Conservation (phyloP, 2,888 invertebrate species). For the Pyrrhosoma nymphula region DNA sequence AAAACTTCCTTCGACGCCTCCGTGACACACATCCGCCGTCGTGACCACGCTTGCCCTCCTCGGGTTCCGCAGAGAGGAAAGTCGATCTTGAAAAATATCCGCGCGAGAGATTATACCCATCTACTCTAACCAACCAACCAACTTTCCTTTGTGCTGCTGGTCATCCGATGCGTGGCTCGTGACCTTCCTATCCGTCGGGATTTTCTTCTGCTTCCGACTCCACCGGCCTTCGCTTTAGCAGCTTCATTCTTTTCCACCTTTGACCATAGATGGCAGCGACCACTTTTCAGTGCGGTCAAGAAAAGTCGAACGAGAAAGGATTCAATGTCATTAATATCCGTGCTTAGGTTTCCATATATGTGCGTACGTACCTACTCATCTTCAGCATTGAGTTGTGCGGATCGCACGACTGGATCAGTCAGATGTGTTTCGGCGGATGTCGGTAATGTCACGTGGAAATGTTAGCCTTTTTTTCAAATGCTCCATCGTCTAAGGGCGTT, state of each 20-base stretch:
- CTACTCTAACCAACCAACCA: neutral
- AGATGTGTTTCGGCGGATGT: too few relatives aligned
- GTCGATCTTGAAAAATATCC: neutral
- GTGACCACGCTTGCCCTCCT: neutral
- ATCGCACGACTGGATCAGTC: too few relatives aligned
- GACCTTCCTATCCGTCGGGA: neutral
- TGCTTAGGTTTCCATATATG: neutral
- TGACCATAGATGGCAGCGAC: neutral
- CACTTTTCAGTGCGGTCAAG: neutral
- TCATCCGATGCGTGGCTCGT: neutral
- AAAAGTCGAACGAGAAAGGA: neutral
- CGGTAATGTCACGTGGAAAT: too few relatives aligned
- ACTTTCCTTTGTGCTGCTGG: conserved; percentile 39
- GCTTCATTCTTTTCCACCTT: neutral
- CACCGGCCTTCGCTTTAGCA: neutral
- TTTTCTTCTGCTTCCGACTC: neutral
- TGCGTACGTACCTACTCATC: too few relatives aligned
- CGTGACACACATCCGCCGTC: neutral
- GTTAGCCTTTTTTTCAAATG: too few relatives aligned
- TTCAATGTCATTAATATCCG: neutral
- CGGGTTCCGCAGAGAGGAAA: neutral
- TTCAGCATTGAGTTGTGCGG: too few relatives aligned
- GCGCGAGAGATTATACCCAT: neutral
- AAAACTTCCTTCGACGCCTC: neutral
- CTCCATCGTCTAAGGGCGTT: too few relatives aligned